phyloP scores from a whole-genome alignment of 35 echinoderm and acorn worm species.

The Apostichopus parvimensis region DNA sequence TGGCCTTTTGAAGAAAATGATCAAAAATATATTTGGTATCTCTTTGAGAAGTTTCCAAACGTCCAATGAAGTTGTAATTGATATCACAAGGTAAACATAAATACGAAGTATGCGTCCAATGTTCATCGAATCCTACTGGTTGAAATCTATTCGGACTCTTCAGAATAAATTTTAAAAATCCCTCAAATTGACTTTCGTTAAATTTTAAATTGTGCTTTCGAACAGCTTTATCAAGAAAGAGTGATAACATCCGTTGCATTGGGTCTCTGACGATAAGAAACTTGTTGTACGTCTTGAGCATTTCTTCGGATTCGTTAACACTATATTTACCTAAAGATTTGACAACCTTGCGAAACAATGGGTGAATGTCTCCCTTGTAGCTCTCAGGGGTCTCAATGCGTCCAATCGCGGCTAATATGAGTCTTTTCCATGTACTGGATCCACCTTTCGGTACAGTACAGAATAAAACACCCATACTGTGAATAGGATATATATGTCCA shows the following conservation, averaged over 20 bases:
- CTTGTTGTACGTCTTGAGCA: conserved; percentile 15
- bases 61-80: conserved; percentile 4
- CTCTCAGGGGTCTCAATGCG: background rate
- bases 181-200: background rate
- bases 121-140: background rate
- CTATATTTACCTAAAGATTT: background rate
- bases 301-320: background rate
- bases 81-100: conserved; percentile 40
- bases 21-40: conserved; percentile 28
- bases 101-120: background rate
- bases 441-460: conserved; percentile 21
- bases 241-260: background rate
- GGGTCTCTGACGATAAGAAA: conserved; percentile 28
- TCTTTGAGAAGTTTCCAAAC: conserved; percentile 17
- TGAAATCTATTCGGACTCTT: background rate
- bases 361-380: background rate
- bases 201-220: background rate
- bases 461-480: background rate
- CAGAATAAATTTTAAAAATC: background rate
- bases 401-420: background rate
- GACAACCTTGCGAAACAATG: background rate
- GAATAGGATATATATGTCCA: background rate
- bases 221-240: conserved; percentile 18
- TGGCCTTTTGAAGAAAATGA: background rate
- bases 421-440: background rate